phyloP scores from a whole-genome alignment of 2,888 invertebrate genomes.

The Platerodrilus igneus region DNA sequence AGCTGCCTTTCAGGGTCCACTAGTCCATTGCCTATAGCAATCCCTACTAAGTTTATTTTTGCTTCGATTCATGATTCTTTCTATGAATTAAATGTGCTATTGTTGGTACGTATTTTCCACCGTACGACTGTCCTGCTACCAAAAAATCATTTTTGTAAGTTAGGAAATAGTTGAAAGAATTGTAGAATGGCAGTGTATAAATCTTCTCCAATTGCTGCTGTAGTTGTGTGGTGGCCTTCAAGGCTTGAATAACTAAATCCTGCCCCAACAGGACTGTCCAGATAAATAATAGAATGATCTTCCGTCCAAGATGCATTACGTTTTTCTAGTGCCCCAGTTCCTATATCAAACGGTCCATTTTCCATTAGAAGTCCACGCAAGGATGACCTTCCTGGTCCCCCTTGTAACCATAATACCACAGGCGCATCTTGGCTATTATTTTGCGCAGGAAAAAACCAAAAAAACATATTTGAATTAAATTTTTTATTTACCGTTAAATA shows the following conservation, averaged over 20 bases:
- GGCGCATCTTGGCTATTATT: constrained; percentile 55
- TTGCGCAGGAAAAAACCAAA: constrained; percentile 84
- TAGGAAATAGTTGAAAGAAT: constrained; percentile 72
- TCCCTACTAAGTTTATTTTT: constrained; percentile 50
- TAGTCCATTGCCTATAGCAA: constrained; percentile 53
- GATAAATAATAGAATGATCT: constrained; percentile 77
- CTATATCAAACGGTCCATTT: constrained; percentile 69
- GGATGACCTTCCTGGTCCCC: constrained; percentile 78
- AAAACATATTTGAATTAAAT: constrained; percentile 78
- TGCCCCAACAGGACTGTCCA: constrained; percentile 90
- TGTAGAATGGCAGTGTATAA: constrained; percentile 72
- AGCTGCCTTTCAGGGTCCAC: constrained; percentile 52
- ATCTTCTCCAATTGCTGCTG: no score
- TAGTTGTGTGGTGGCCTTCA: no score
- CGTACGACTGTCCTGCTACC: no score
- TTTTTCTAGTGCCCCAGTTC: constrained; percentile 46
- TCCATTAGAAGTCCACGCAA: constrained; percentile 77
- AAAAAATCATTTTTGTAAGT: no score
- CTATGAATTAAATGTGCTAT: constrained; percentile 53
- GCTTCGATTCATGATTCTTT: constrained; percentile 42
- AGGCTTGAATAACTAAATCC: constrained; percentile 85
- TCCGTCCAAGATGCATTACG: constrained; percentile 74
- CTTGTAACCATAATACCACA: constrained; percentile 78
- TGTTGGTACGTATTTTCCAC: constrained; percentile 53
- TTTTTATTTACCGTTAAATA: constrained; percentile 78